Evolutionary conservation across 1,140 invertebrate genomes (phyloP), one percentile per base, ranked within the genome.

Genomic region (Drosophila azteca): DNA sequence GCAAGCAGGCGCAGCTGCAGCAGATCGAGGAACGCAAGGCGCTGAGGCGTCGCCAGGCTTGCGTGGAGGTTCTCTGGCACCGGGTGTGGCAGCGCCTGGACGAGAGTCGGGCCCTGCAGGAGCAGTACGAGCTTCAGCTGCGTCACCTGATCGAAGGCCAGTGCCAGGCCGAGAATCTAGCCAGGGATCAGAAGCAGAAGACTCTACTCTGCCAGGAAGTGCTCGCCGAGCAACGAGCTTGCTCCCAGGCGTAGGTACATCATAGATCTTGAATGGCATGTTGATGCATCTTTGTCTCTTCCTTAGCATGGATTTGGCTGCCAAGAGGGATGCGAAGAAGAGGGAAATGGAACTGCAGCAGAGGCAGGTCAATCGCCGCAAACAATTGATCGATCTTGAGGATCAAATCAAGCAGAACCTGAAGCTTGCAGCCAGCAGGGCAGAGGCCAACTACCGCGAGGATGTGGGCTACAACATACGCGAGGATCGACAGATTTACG

Each of bases 11-110:
- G 3, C 89, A 90, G 3, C 66, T 90, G 5, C 60, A 89, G 44
- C 89, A 90, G 62, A 90, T 90, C 3, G 65, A 77, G 43, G 88
- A 90, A 31, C 67, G 75, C 22, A 73, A 72, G 59, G 49, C 43
- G 0, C 17, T 67, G 5, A 60, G 53, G 0, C 68, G 73, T 0
- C 50, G 60, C 1, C 76, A 82, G 22, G 73, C 69, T 22, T 57
- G 73, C 11, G 54, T 81, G 6, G 67, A 90, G 17, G n/a, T 63
- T 13, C 63, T 76, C 11, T 90, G 88, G 88, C 68, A 87, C 24
- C 49, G 72, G 0, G 74, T 69, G 0, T 77, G 74, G 74, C 58
- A 69, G 24, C 31, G 73, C 22, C 9, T 77, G 41, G 74, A 77
- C 8, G 73, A 63, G 5, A 70, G 52, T n/a, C 35, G 15, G 1